Evolutionary conservation across 2,113 vertebrate species (phyloP), one percentile per base, ranked within the genome.

Genomic region (Datnioides undecimradiatus): DNA sequence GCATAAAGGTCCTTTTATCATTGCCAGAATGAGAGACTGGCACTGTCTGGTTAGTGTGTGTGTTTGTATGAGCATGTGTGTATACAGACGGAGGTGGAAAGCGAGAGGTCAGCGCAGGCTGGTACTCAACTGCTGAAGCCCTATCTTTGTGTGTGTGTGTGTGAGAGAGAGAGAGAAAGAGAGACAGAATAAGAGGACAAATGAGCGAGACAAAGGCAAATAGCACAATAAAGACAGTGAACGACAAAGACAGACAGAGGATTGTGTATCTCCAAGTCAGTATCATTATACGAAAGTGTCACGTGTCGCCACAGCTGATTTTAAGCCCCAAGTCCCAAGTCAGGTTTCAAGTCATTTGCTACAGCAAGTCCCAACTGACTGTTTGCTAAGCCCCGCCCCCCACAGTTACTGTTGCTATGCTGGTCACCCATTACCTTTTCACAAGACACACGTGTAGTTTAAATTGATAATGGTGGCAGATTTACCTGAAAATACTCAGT

Each of bases 61-160:
- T 34, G 76, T 58, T 46, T 70, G 59, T 40, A 67, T 79, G 76
- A 81, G 83, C 62, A 57, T 69, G 67, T 66, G 76, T 83, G 64
- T 51, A 43, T 76, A 82, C 58, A 74, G 76, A 45, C 31, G 64
- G 57, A 60, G 76, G 84, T 73, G 33, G 62, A 88, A 71, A 88
- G 85, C 41, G 49, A 83, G 88, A 90, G 69, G 75, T 83, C 71
- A 81, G 84, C 76, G 33, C 84, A 77, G 90, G 85, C 87, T 90
- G 91, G 88, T 80, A 90, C 91, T 75, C 74, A 43, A 64, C 87
- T 55, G 66, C 63, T 83, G 55, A 85, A 86, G 67, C 46, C 69
- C 38, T 16, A 3, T 76, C 62, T 83, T 64, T 88, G 79, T 87
- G 46, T 67, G n/a, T 60, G 41, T 55, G n/a, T n/a, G n/a, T n/a